phyloP scores from a whole-genome alignment of 1,140 invertebrate genomes.

The Ips nitidus region DNA sequence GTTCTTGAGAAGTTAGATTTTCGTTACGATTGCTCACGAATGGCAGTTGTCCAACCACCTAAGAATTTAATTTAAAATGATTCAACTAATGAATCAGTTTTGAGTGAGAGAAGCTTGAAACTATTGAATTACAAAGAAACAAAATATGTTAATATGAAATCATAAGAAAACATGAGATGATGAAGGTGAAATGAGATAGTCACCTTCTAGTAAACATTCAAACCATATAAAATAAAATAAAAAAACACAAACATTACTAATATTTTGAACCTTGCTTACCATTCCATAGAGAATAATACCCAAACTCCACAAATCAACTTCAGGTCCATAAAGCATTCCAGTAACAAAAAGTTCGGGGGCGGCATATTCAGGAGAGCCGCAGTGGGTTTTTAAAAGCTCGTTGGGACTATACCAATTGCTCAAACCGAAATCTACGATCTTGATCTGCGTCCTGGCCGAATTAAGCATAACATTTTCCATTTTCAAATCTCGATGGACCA shows the following conservation, averaged over 20 bases:
- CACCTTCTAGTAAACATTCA: too few species aligned
- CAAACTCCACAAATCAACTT: conserved; percentile 77
- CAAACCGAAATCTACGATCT: conserved; percentile 76
- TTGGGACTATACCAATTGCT: conserved; percentile 64
- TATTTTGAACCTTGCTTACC: conserved; percentile 6
- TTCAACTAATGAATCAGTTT: neutral
- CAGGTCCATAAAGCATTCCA: conserved; percentile 67
- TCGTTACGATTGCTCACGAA: conserved; percentile 57
- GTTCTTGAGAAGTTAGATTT: conserved; percentile 56
- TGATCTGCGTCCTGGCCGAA: conserved; percentile 64
- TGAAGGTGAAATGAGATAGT: too few species aligned
- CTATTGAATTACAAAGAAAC: neutral
- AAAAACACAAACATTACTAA: too few species aligned
- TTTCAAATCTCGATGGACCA: conserved; percentile 66
- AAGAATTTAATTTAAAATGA: conserved; percentile 59
- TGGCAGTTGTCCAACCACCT: conserved; percentile 65
- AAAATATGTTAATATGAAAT: neutral
- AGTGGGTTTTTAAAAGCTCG: conserved; percentile 66
- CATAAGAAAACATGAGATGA: too few species aligned
- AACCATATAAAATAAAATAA: too few species aligned
- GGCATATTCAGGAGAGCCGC: conserved; percentile 75
- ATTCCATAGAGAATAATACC: conserved; percentile 38
- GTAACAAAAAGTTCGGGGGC: conserved; percentile 70
- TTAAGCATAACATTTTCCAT: conserved; percentile 78
- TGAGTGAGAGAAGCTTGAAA: conserved; percentile 22